Percentiles rank a stretch among this genome's conserved stretches.
These are phyloP conservation scores for Pipistrellus pygmaeus DNA, from an alignment of 2,797 vertebrate species.

Conservation along the genomic window DNA sequence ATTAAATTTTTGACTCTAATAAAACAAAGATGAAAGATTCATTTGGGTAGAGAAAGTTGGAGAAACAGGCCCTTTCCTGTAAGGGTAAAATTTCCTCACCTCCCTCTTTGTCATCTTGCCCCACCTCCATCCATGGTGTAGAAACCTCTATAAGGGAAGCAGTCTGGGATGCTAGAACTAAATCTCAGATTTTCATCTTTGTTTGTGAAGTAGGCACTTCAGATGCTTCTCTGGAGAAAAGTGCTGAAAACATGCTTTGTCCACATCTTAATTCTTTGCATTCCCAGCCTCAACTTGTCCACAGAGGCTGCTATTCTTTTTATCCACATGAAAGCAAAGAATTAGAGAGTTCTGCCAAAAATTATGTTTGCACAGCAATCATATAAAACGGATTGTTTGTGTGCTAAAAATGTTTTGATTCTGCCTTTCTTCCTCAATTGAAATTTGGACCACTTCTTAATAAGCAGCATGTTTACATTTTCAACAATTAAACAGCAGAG, in stretches of 20 bases:
- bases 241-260: conserved; percentile 24
- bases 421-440: neutral
- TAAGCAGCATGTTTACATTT: neutral
- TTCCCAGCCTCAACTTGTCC: conserved; percentile 42
- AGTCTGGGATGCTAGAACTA: neutral
- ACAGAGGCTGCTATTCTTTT: conserved; percentile 46
- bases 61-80: neutral
- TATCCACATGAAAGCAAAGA: neutral
- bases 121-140: neutral
- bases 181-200: neutral
- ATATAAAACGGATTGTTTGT: conserved; percentile 27
- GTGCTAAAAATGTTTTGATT: conserved; percentile 20
- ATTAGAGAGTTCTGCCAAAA: conserved; percentile 40
- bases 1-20: neutral
- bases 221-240: conserved; percentile 28
- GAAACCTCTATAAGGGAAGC: neutral
- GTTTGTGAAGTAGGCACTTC: neutral
- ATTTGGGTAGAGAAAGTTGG: neutral
- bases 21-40: conserved; percentile 30
- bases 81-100: neutral
- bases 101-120: accelerated
- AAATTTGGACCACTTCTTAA: conserved; percentile 22
- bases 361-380: conserved; percentile 44
- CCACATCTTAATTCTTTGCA: conserved; percentile 51
- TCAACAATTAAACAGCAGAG: neutral